Percentiles rank a stretch among this genome's conserved stretches.
These are phyloP conservation scores for Choreutis nemorana DNA, from an alignment of 2,888 invertebrate genomes.

Conservation along the genomic window DNA sequence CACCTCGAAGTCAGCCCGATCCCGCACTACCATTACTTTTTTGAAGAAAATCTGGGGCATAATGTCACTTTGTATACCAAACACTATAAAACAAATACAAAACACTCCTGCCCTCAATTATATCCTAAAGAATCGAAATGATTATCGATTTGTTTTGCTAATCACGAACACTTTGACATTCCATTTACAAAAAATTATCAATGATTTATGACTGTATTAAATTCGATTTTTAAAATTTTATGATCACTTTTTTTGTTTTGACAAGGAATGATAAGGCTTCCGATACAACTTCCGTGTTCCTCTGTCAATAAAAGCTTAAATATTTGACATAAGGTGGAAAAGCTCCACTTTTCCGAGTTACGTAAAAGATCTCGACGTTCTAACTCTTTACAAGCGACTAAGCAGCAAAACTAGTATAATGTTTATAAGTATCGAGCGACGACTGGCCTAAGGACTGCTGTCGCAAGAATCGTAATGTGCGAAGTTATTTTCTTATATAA, in stretches of 20 bases:
- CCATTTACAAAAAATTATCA: too few species aligned
- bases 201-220: too few species aligned
- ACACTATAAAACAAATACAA: not conserved
- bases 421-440: constrained; percentile 56
- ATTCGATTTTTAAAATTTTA: too few species aligned
- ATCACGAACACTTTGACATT: too few species aligned
- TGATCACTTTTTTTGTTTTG: constrained; percentile 13
- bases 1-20: constrained; percentile 53
- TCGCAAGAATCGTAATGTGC: constrained; percentile 38
- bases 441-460: constrained; percentile 39
- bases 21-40: constrained; percentile 60
- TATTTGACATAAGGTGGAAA: too few species aligned
- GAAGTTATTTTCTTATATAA: too few species aligned
- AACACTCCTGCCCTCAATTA: too few species aligned
- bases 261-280: constrained; percentile 5
- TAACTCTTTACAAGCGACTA: constrained; percentile 50
- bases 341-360: too few species aligned
- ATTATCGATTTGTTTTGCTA: too few species aligned
- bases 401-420: constrained; percentile 48
- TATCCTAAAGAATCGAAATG: too few species aligned
- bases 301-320: constrained; percentile 6
- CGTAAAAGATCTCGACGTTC: constrained; percentile 50
- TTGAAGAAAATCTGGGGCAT: constrained; percentile 65
- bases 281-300: constrained; percentile 1
- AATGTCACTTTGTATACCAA: constrained; percentile 14